Evolutionary conservation across 2,888 invertebrate species (phyloP).

Genomic region (Acleris laterana): DNA sequence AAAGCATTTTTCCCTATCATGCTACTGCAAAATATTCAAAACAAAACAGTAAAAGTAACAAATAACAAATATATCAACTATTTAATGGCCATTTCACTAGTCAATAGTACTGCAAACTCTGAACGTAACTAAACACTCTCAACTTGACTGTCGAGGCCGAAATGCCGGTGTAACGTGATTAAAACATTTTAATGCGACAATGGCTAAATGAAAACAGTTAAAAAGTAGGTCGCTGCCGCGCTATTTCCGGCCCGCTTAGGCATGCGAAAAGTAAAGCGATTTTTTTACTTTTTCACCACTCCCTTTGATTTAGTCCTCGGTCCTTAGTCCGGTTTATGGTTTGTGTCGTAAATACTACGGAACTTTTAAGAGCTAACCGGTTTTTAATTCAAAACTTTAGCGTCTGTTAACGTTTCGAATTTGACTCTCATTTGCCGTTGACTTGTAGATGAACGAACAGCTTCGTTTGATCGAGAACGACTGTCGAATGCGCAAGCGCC

Average conservation of each 20-base stretch:
- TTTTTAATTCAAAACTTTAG: constrained; percentile 13
- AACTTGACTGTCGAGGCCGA: no score
- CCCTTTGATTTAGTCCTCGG: constrained; percentile 18
- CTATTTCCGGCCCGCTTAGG: constrained; percentile 22
- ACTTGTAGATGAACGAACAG: background rate
- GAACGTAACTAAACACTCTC: no score
- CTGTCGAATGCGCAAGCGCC: constrained; percentile 33
- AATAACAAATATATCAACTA: no score
- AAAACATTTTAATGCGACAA: background rate
- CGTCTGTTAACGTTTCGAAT: constrained; percentile 9
- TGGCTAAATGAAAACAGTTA: constrained; percentile 1
- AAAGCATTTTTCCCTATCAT: no score
- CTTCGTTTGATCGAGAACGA: background rate
- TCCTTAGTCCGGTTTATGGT: constrained; percentile 27
- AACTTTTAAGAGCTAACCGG: constrained; percentile 16
- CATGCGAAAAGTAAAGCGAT: constrained; percentile 24
- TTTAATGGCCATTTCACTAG: no score
- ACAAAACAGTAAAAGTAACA: no score
- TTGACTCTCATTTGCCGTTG: constrained; percentile 9
- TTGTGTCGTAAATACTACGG: constrained; percentile 27
- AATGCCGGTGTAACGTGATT: no score
- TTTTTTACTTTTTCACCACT: constrained; percentile 23
- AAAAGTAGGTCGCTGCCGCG: constrained; percentile 13
- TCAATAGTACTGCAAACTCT: no score
- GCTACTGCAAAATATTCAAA: no score